Evolutionary conservation across 2,888 invertebrate species (phyloP), one percentile per base, ranked within the genome.

Genomic region (Dicranocentrus wangi): DNA sequence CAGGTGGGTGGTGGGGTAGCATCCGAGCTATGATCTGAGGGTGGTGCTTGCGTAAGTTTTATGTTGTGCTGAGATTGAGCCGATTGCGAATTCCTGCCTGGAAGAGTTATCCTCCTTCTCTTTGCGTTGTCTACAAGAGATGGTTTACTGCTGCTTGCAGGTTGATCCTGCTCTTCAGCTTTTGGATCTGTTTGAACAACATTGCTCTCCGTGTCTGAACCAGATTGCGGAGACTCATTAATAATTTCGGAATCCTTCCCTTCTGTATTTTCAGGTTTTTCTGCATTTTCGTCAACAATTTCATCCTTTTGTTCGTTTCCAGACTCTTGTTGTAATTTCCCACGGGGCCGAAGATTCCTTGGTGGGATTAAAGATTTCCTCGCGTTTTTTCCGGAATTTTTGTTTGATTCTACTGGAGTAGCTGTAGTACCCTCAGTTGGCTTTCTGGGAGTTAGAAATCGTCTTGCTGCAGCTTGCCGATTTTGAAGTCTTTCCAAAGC

Each of bases 341-440:
- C 77, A 51, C 77, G 60, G 19, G 77, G 51, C 60, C 77, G 10
- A 13, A 77, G 51, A 39, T 42, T 61, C 69, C 77, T 77, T 17
- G 77, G 77, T 17, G 77, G 77, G 19, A 77, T 61, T 2, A 77
- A 0, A 28, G 69, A 70, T 63, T 77, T 77, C 25, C 77, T 43
- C 1, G 47, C 23, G 32, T 43, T 65, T 0, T 58, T 66, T 21
- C n/a, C 47, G 17, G 21, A 1, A 39, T 75, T 75, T 32, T 47
- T 19, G n/a, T n/a, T 51, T 10, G 23, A 1, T 1, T 47, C 13
- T n/a, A 17, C 17, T 23, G 77, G 77, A 47, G 51, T 32, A 1
- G 19, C n/a, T 1, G 76, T 77, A 2, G 76, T 77, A 60, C 61
- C 69, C 21, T 77, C 77, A 10, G 69, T 70, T 32, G 77, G 69